Evolutionary conservation across 2,797 vertebrate genomes (phyloP), one percentile per base, ranked within the genome.

Genomic region (Loriculus beryllinus): DNA sequence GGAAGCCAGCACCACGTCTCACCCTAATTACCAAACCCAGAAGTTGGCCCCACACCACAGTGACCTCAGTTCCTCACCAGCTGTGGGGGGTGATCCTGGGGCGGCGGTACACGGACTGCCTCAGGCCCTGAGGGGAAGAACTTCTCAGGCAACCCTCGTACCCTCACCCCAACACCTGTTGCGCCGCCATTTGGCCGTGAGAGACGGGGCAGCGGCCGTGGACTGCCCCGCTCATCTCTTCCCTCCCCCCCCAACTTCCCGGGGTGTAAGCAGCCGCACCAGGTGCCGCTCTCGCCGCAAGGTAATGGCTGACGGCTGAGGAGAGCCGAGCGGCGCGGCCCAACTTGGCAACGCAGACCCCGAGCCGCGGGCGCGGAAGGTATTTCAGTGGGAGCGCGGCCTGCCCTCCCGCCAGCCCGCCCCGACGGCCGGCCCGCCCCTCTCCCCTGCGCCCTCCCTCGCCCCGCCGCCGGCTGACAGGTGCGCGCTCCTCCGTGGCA

Each of bases 131-230:
- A 8, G 25, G n/a, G 54, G n/a, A 56, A 33, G n/a, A 33, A 33
- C 13, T 21, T 33, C 54, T 33, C 25, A 33, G 25, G 35, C 57
- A 37, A 17, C 25, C 17, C 4, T 6, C 4, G 7, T 35, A 23
- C n/a, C n/a, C 9, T 22, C n/a, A 4, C 63, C 23, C 90, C 96
- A 97, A 98, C 99, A 99, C 99, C 99, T 99, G 99, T 98, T 98
- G 98, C 97, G 96, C 96, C 62, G 95, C 98, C 98, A 96, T 98
- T 98, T 95, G 98, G 98, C 98, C 93, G 95, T 28, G 7, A 5
- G 18, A 18, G 43, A 48, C 12, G 51, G 72, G 93, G 47, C 74
- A 76, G 86, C 59, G 4, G n/a, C 57, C 4, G 12, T 22, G 62
- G 5, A 14, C 52, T 3, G 23, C 40, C 43, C 42, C 43, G 18